These are phyloP conservation scores for Thamnophis sirtalis DNA, from an alignment of 2,113 vertebrate genomes.

Conservation along the genomic window DNA sequence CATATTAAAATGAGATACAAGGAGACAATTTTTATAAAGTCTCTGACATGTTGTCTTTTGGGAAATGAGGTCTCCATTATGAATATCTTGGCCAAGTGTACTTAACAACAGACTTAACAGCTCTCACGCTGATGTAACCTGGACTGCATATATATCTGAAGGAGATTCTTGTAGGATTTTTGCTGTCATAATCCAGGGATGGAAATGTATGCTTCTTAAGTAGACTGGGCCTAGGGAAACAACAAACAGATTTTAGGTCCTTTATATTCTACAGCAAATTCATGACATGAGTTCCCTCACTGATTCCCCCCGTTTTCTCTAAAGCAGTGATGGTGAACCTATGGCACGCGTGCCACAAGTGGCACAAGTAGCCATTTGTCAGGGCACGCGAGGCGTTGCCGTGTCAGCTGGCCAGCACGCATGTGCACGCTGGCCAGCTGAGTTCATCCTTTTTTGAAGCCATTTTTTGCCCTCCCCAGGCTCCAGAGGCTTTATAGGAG, in stretches of 20 bases:
- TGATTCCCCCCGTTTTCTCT: not conserved
- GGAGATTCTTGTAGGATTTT: not conserved
- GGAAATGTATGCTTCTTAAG: not conserved
- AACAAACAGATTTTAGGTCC: not conserved
- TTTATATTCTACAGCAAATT: fast-evolving
- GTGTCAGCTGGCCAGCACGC: too few relatives aligned
- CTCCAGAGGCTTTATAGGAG: too few relatives aligned
- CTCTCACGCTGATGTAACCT: fast-evolving
- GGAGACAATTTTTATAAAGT: slow-evolving; percentile 56
- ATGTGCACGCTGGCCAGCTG: too few relatives aligned
- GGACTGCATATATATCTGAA: not conserved
- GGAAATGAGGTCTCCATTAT: slow-evolving; percentile 60
- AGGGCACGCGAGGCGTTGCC: too few relatives aligned
- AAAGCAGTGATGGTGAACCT: too few relatives aligned
- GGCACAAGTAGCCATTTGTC: too few relatives aligned
- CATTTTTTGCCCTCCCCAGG: too few relatives aligned
- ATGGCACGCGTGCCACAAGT: too few relatives aligned
- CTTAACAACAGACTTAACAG: slow-evolving; percentile 14
- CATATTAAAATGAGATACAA: slow-evolving; percentile 62
- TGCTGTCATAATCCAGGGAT: slow-evolving; percentile 42
- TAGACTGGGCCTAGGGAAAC: not conserved
- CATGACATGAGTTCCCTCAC: fast-evolving
- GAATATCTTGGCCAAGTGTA: slow-evolving; percentile 19
- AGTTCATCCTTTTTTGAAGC: too few relatives aligned
- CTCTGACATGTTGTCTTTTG: slow-evolving; percentile 41